phyloP scores from a whole-genome alignment of 2,888 invertebrate genomes.

The Torymus tubicola region DNA sequence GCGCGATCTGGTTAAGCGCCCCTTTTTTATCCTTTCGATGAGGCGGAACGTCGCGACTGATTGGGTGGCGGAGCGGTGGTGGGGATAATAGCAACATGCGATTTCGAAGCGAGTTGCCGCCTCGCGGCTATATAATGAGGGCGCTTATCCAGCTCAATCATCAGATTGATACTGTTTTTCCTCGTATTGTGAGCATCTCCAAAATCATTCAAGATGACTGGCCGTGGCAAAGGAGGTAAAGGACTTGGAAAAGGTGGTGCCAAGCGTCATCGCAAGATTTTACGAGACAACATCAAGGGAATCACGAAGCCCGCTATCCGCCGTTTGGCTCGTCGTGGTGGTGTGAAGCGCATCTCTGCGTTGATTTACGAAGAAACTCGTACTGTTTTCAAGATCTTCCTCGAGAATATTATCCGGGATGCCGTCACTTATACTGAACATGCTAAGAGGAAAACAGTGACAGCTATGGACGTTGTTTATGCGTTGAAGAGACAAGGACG shows the following conservation, averaged over 20 bases:
- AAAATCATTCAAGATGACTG: slow-evolving; percentile 80
- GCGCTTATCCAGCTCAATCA: no score
- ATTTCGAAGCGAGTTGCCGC: no score
- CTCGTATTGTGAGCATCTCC: no score
- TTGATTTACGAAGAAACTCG: slow-evolving; percentile 48
- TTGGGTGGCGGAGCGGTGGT: no score
- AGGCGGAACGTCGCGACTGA: no score
- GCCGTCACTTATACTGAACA: slow-evolving; percentile 92
- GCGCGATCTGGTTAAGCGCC: no score
- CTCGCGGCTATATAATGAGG: no score
- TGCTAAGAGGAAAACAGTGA: slow-evolving; percentile 92
- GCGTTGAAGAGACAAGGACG: no score
- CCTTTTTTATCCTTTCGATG: no score
- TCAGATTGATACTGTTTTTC: no score
- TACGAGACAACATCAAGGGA: slow-evolving; percentile 88
- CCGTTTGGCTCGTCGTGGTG: slow-evolving; percentile 81
- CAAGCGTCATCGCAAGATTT: slow-evolving; percentile 88
- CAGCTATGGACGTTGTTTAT: slow-evolving; percentile 76
- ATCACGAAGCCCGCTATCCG: slow-evolving; percentile 89
- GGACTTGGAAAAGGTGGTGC: slow-evolving; percentile 89
- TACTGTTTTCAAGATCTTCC: slow-evolving; percentile 73
- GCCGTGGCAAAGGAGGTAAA: slow-evolving; percentile 88
- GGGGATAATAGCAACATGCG: no score
- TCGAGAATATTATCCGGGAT: slow-evolving; percentile 82
- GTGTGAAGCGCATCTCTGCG: slow-evolving; percentile 78